Conservation (phyloP, 1,140 invertebrate species). For the Nymphalis io region DNA sequence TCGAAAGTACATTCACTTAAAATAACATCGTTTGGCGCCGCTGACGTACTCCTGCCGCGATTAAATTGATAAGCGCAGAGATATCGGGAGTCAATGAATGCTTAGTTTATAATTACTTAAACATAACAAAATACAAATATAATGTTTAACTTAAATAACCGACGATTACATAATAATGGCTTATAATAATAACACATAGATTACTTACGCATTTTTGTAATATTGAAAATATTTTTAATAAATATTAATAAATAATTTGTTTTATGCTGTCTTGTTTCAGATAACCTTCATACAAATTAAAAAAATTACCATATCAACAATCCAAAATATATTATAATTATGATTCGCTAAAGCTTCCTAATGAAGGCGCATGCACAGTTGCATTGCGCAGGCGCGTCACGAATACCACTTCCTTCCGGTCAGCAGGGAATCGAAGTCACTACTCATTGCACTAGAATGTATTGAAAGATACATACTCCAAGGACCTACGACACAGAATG, state of each 20-base stretch:
- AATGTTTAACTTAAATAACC: neutral
- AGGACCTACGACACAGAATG: slow-evolving; percentile 5
- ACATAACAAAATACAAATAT: neutral
- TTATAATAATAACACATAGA: no score
- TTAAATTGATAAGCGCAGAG: slow-evolving; percentile 36
- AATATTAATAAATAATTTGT: no score
- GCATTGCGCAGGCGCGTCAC: slow-evolving; percentile 49
- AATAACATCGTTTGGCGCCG: slow-evolving; percentile 47
- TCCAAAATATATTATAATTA: neutral
- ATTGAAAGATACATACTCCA: slow-evolving; percentile 9
- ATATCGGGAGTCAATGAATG: slow-evolving; percentile 17
- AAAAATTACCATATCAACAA: neutral
- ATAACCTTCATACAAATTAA: neutral
- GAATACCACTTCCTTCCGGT: slow-evolving; percentile 60
- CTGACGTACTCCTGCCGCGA: slow-evolving; percentile 23
- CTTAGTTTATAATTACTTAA: neutral
- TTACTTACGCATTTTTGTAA: no score
- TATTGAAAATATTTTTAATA: no score
- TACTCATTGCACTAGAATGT: slow-evolving; percentile 12
- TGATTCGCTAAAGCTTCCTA: neutral
- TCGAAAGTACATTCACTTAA: slow-evolving; percentile 33
- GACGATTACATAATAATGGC: no score
- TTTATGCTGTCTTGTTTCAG: no score
- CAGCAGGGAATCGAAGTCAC: slow-evolving; percentile 29
- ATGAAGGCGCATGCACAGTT: slow-evolving; percentile 23